Evolutionary conservation across 2,888 invertebrate species (phyloP), one percentile per base, ranked within the genome.

Genomic region (Tenodera sinensis): DNA sequence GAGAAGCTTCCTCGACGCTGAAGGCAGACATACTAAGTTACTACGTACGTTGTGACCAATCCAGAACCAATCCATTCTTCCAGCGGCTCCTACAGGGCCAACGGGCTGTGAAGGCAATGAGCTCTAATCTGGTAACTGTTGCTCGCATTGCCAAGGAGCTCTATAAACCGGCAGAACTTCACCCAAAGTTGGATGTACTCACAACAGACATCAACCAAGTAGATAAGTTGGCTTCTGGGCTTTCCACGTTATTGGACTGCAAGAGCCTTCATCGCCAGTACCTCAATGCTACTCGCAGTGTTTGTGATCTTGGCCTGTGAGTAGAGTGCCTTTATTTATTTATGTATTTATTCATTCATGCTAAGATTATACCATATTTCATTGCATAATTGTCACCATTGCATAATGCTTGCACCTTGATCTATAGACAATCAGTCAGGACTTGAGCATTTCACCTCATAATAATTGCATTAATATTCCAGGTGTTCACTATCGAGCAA

Each of bases 181-280:
- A 96, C 92, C 96, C 96, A 3, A 96, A 96, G 91, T 94, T 97
- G 92, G 97, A 96, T 90, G 96, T 96, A 42, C 94, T 98, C 87
- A 95, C 95, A 91, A 97, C 96, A 90, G 97, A 97, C 92, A 95
- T 98, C 90, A 97, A 97, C 92, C 95, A 96, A 91, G 96, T 97
- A 91, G 96, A 97, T 93, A 95, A 96, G 83, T 91, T 92, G 89
- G 91, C 92, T 71, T 92, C 94, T n/a, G 93, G 94, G 89, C 93
- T 96, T 84, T 95, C 95, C 3, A 95, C 97, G 3, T 94, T 97
- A 90, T 96, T 98, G 42, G 97, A 98, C 93, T 98, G 98, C 92
- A 96, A 96, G 92, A 96, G 95, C 91, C 95, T 98, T 91, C 97
- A 98, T 93, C 95, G 96, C 20, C 97, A 97, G 93, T 98, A 98